Evolutionary conservation across 2,113 vertebrate species (phyloP).

Genomic region (Pluvianellus socialis): DNA sequence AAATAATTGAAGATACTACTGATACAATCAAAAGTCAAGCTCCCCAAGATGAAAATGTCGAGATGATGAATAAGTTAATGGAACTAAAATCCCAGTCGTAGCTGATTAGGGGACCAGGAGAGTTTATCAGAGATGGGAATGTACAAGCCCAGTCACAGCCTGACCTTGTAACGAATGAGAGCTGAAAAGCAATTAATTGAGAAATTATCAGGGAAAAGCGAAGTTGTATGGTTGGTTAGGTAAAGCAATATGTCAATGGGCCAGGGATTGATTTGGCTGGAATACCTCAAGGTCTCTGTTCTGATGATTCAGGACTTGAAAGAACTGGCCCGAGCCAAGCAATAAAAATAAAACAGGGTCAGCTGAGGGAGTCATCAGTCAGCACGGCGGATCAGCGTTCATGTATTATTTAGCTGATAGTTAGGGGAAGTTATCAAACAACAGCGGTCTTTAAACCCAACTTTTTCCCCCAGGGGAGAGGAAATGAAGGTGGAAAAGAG

Average conservation of each 20-base stretch:
- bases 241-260: constrained; percentile 87
- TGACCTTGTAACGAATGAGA: constrained; percentile 88
- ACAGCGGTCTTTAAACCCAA: background rate
- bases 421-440: constrained; percentile 46
- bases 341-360: constrained; percentile 67
- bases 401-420: constrained; percentile 62
- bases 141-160: constrained; percentile 72
- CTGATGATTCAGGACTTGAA: constrained; percentile 78
- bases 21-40: constrained; percentile 71
- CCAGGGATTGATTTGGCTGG: constrained; percentile 83
- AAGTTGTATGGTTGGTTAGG: constrained; percentile 84
- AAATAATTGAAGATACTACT: constrained; percentile 69
- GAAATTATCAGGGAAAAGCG: constrained; percentile 82
- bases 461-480: background rate
- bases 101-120: constrained; percentile 63
- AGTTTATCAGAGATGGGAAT: constrained; percentile 66
- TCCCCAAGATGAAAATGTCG: constrained; percentile 67
- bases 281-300: constrained; percentile 85
- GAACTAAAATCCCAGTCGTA: constrained; percentile 71
- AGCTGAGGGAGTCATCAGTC: constrained; percentile 58
- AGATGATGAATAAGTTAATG: constrained; percentile 78
- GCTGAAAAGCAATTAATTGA: constrained; percentile 88
- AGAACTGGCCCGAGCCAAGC: constrained; percentile 51
- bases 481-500: background rate
- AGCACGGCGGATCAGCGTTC: background rate